Conservation (phyloP, 1,140 invertebrate species). For the Atta cephalotes region DNA sequence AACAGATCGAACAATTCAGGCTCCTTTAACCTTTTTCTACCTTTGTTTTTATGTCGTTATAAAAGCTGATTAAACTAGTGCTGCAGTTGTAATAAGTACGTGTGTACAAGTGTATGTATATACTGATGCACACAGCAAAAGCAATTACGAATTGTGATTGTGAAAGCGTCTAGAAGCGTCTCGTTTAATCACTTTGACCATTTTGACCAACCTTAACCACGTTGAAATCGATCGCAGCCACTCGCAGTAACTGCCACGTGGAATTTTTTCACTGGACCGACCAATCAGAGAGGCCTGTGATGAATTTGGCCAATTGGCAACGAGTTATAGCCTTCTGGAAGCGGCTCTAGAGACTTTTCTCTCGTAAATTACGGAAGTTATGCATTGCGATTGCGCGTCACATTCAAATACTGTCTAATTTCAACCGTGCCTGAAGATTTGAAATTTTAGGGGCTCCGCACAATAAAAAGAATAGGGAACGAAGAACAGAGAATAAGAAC, state of each 20-base stretch:
- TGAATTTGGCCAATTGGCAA: neutral
- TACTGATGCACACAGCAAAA: neutral
- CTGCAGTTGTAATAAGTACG: neutral
- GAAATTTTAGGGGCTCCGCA: neutral
- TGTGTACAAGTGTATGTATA: too few species aligned
- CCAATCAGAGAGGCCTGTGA: neutral
- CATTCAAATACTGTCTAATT: neutral
- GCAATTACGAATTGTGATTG: neutral
- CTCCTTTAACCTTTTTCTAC: conserved; percentile 55
- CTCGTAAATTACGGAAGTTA: neutral
- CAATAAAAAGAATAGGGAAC: too few species aligned
- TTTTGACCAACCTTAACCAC: too few species aligned
- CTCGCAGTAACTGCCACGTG: neutral
- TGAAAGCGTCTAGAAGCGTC: neutral
- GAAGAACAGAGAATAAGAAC: too few species aligned
- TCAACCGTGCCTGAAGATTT: neutral
- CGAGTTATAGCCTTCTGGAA: neutral
- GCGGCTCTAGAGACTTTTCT: neutral
- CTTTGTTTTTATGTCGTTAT: conserved; percentile 59
- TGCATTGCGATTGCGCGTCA: too few species aligned
- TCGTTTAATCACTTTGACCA: neutral
- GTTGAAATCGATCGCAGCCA: neutral
- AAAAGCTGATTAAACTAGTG: neutral
- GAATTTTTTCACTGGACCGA: neutral
- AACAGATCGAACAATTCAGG: conserved; percentile 5